Evolutionary conservation across 1,140 invertebrate genomes (phyloP), one percentile per base, ranked within the genome.

Genomic region (Microplitis mediator): DNA sequence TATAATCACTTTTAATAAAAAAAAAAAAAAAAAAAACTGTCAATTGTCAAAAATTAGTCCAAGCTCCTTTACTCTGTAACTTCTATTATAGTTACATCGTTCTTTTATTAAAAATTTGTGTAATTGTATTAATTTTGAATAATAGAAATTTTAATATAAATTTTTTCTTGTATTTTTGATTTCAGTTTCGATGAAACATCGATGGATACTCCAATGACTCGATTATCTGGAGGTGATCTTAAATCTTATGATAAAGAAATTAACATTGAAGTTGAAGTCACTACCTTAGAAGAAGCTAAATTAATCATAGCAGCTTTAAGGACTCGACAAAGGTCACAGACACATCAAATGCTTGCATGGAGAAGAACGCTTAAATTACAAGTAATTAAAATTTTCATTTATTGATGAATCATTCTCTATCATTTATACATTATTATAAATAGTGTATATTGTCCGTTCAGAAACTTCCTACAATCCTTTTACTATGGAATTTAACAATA

Each of bases 331-430:
- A 82, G 87, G 70, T 81, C 82, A 9, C 88, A 89, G 65, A 81
- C 88, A n/a, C 85, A 88, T 73, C 87, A 89, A 72, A 85, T 89
- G 78, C 79, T 89, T 32, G 81, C 85, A 6, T 89, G 88, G 88
- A 79, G 88, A 34, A 86, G 87, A 74, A 85, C 88, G 60, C 82
- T 88, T 13, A 89, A 89, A 79, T 79, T 85, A n/a, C 89, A 90
- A 86, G 89, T 89, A 81, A 79, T 61, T 75, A 73, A 31, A 52
- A 35, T 2, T 4, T n/a, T 62, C 3, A 62, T 36, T 62, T 23
- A 23, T 23, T 23, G 23, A 23, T 23, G 23, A 23, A 23, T 35
- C n/a, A 36, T 5, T 35, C 1, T 13, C n/a, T 35, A 36, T 62
- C n/a, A 62, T 13, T 32, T 0, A 1, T 2, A 23, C 23, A 23